Evolutionary conservation across 2,113 vertebrate genomes (phyloP).

Genomic region (Bettongia penicillata): DNA sequence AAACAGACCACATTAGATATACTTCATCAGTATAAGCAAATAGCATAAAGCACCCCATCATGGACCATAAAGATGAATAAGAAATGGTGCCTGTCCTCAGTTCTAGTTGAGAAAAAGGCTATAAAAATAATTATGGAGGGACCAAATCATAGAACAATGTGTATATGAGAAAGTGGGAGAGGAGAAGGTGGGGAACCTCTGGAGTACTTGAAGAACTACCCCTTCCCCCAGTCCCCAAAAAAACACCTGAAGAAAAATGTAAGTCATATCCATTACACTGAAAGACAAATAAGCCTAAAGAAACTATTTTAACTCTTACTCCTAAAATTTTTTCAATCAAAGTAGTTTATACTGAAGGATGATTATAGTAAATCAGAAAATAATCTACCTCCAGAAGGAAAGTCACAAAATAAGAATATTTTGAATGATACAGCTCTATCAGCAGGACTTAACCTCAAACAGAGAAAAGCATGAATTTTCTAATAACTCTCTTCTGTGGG

Average conservation of each 20-base stretch:
- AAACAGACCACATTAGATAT: fast-evolving
- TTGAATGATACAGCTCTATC: background rate
- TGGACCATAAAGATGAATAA: background rate
- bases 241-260: background rate
- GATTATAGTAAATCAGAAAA: background rate
- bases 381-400: too few species aligned
- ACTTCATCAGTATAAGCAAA: background rate
- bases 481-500: background rate
- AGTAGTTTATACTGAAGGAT: background rate
- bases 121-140: background rate
- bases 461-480: background rate
- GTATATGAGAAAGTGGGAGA: background rate
- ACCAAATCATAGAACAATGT: background rate
- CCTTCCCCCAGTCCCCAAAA: fast-evolving
- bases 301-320: background rate
- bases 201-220: background rate
- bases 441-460: background rate
- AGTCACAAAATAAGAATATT: background rate
- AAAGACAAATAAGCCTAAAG: background rate
- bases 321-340: background rate
- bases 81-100: background rate
- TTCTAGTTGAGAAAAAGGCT: background rate
- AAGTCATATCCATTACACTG: too few species aligned
- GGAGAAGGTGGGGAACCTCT: background rate
- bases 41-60: background rate